Evolutionary conservation across 2,888 invertebrate genomes (phyloP), one percentile per base, ranked within the genome.

Genomic region (Druceiella hillmani): DNA sequence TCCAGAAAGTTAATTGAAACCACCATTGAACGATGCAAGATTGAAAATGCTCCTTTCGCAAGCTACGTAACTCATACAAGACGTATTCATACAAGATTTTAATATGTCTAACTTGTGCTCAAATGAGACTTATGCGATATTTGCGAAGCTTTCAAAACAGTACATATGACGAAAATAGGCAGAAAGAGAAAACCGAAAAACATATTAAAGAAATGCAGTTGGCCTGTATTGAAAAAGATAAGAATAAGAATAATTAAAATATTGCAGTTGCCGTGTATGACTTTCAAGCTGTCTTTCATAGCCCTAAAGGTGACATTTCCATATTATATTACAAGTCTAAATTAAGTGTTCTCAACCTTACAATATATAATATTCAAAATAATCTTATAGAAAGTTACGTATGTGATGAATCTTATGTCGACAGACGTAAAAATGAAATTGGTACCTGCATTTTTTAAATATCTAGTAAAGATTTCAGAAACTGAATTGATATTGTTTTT

Each of bases 351-450:
- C 43, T 50, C 12, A 55, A 57, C 43, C 45, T 55, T 13, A 55
- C 55, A 22, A 47, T 56, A 35, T 53, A 48, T 37, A 40, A 57
- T 30, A 30, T 57, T 4, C 36, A 52, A 41, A 48, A 31, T 14
- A 44, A 45, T 17, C 16, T 25, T 30, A 47, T 44, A 15, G 49
- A 55, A 24, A 42, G 54, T 43, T 56, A 50, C 46, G 46, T 59
- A 20, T 58, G 59, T 56, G 52, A 59, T 36, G 55, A 61, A 39
- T 48, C 52, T 3, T 38, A 53, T 14, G 56, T 51, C 2, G 44
- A 54, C 31, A 47, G 57, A 43, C 57, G 57, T 41, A 51, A 50
- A 7, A 52, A 53, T 33, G 56, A 57, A 44, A 51, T 58, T 33
- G 58, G 47, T 7, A 52, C 53, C n/a, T 58, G 55, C 38, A 48